Conservation (phyloP, 2,113 vertebrate species). For the Trogon melanurus region DNA sequence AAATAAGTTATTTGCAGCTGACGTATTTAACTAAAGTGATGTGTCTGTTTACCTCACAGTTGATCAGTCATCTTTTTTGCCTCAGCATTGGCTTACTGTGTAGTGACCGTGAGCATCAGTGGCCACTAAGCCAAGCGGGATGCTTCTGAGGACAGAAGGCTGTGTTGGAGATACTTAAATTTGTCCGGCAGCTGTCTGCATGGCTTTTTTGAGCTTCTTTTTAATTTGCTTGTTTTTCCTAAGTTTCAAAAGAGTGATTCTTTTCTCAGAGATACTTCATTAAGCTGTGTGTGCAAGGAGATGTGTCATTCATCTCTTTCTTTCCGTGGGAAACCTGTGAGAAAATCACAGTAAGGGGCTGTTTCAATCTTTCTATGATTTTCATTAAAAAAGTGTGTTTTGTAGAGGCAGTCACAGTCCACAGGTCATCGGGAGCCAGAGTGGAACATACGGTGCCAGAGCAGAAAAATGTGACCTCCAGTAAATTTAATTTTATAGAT, state of each 20-base stretch:
- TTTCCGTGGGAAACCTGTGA: not conserved
- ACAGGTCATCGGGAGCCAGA: not conserved
- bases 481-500: not conserved
- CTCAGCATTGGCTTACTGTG: not conserved
- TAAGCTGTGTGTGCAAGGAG: not conserved
- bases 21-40: not conserved
- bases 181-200: not conserved
- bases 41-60: not conserved
- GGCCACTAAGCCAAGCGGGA: not conserved
- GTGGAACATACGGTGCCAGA: accelerated
- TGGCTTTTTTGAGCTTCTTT: not conserved
- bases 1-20: not conserved
- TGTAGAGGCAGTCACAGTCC: not conserved
- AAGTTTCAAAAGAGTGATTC: not conserved
- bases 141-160: not conserved
- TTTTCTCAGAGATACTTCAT: not conserved
- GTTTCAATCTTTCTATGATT: not conserved
- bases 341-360: not conserved
- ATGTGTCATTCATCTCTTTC: not conserved
- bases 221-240: not conserved
- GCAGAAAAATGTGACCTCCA: not conserved
- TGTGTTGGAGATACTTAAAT: not conserved
- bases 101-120: not conserved
- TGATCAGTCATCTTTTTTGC: not conserved
- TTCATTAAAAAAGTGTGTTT: not conserved